Conservation (phyloP, 2,113 vertebrate genomes). For the cattle (Bos taurus) region ARS-UCD2.0 NC_037343.1:70421001-70421500, state of each 20-base stretch:
- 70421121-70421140: background rate
- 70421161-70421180: background rate
- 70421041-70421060: constrained; percentile 4
- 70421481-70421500: background rate
- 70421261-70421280: background rate
- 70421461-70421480: background rate
- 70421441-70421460: background rate
- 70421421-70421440: background rate
- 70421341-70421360: background rate
- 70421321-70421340: background rate
- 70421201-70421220: background rate
- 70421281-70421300: background rate
- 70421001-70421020: background rate
- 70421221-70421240: background rate
- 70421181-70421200: background rate
- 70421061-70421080: background rate
- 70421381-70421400: background rate
- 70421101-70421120: background rate
- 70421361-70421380: background rate
- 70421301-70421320: background rate
- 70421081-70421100: background rate
- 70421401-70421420: background rate
- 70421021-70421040: background rate
- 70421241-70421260: background rate
- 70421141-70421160: constrained; percentile 55